These are phyloP conservation scores for Trichogramma pretiosum DNA, from an alignment of 1,140 invertebrate genomes.

Conservation along the genomic window DNA sequence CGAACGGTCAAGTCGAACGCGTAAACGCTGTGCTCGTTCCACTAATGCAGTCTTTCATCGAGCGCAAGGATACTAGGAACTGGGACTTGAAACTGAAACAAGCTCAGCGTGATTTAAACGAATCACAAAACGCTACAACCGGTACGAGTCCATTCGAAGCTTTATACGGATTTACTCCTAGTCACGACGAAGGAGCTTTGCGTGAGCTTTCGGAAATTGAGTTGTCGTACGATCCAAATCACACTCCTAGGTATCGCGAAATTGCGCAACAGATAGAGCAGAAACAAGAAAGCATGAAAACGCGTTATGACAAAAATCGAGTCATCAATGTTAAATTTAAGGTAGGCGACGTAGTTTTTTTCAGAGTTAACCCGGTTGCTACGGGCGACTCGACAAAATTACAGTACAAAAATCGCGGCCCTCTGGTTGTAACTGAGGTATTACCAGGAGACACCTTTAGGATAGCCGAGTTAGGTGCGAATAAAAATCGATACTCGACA, in stretches of 20 bases:
- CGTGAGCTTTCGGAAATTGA: neutral
- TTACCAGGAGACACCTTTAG: conserved; percentile 26
- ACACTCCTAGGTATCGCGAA: neutral
- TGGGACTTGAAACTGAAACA: conserved; percentile 3
- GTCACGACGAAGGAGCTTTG: conserved; percentile 3
- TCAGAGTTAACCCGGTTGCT: conserved; percentile 10
- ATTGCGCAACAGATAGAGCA: conserved; percentile 3
- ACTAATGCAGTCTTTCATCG: neutral
- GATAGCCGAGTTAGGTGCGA: neutral
- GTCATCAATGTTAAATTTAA: conserved; percentile 13
- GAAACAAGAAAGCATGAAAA: conserved; percentile 12
- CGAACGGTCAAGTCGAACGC: neutral
- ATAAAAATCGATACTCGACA: neutral
- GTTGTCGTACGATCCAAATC: neutral
- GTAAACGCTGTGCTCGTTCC: conserved; percentile 5
- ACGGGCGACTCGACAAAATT: conserved; percentile 24
- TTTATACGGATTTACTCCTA: conserved; percentile 6
- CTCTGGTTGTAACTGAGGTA: conserved; percentile 23
- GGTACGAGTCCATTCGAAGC: conserved; percentile 10
- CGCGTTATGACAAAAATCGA: conserved; percentile 9
- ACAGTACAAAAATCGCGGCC: conserved; percentile 18
- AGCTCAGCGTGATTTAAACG: conserved; percentile 12
- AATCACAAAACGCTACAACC: conserved; percentile 2
- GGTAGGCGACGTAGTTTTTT: conserved; percentile 21
- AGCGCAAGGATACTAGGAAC: neutral